Evolutionary conservation across 2,888 invertebrate genomes (phyloP).

Genomic region (Cataglyphis livida): DNA sequence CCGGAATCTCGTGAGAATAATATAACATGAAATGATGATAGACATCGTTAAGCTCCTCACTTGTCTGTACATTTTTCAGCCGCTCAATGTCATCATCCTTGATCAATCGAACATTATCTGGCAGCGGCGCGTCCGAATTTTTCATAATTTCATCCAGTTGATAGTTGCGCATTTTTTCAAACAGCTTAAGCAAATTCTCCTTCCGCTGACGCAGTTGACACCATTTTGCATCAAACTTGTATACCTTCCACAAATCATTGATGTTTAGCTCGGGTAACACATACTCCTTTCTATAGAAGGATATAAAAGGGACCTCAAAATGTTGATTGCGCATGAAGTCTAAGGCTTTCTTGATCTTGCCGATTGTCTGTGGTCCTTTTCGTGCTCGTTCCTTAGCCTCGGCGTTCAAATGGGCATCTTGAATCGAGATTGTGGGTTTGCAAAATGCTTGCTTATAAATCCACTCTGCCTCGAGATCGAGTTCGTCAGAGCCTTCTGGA

Average conservation of each 20-base stretch:
- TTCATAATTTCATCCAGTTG: conserved; percentile 94
- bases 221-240: conserved; percentile 98
- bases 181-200: conserved; percentile 92
- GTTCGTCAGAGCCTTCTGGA: conserved; percentile 93
- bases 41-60: conserved; percentile 97
- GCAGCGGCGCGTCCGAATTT: conserved; percentile 93
- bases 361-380: conserved; percentile 90
- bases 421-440: conserved; percentile 93
- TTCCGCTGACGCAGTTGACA: conserved; percentile 95
- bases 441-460: conserved; percentile 98
- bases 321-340: conserved; percentile 98
- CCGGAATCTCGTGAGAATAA: conserved; percentile 94
- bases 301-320: conserved; percentile 99
- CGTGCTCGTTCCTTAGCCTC: conserved; percentile 87
- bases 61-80: conserved; percentile 91
- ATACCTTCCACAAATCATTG: conserved; percentile 99
- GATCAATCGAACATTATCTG: conserved; percentile 93
- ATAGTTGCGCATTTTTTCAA: conserved; percentile 96
- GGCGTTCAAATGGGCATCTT: conserved; percentile 88
- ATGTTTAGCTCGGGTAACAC: conserved; percentile 97
- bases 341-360: conserved; percentile 97
- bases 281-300: conserved; percentile 99
- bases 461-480: conserved; percentile 98
- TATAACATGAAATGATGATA: conserved; percentile 97
- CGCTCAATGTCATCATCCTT: conserved; percentile 94